Conservation (phyloP, 2,113 vertebrate species). For the Clarias gariepinus region DNA sequence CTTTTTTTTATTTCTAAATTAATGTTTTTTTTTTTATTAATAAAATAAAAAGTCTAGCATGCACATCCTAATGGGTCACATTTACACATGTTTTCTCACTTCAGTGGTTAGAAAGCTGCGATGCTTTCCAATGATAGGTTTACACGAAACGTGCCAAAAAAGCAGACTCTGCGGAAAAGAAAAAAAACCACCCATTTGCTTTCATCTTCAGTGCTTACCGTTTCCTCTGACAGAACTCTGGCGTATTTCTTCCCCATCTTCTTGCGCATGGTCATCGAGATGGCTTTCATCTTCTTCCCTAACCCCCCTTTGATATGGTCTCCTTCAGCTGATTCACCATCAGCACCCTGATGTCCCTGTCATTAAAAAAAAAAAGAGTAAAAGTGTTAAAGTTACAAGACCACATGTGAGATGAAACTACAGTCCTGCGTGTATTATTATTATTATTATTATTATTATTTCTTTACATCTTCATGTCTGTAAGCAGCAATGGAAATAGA, state of each 20-base stretch:
- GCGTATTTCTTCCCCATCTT: slow-evolving; percentile 80
- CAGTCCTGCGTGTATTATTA: neutral
- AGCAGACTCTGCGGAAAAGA: slow-evolving; percentile 21
- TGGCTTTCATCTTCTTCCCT: slow-evolving; percentile 79
- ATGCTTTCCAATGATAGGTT: slow-evolving; percentile 26
- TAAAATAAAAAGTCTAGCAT: neutral
- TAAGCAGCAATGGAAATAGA: neutral
- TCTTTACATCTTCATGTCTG: neutral
- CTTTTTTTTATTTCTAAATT: neutral
- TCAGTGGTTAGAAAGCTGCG: slow-evolving; percentile 11
- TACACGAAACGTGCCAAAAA: neutral
- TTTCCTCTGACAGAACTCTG: slow-evolving; percentile 78
- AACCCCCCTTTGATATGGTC: slow-evolving; percentile 67
- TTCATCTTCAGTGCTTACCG: slow-evolving; percentile 61
- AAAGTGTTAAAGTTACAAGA: neutral
- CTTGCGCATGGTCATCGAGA: slow-evolving; percentile 81
- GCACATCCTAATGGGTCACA: neutral
- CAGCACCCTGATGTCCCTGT: slow-evolving; percentile 57
- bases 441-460: no score
- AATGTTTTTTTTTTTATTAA: neutral
- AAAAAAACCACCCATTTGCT: neutral
- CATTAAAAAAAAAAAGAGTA: neutral
- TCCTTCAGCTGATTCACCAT: slow-evolving; percentile 66
- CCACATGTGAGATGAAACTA: neutral
- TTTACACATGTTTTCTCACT: neutral